Evolutionary conservation across 2,113 vertebrate species (phyloP).

Genomic region (Gavia stellata): DNA sequence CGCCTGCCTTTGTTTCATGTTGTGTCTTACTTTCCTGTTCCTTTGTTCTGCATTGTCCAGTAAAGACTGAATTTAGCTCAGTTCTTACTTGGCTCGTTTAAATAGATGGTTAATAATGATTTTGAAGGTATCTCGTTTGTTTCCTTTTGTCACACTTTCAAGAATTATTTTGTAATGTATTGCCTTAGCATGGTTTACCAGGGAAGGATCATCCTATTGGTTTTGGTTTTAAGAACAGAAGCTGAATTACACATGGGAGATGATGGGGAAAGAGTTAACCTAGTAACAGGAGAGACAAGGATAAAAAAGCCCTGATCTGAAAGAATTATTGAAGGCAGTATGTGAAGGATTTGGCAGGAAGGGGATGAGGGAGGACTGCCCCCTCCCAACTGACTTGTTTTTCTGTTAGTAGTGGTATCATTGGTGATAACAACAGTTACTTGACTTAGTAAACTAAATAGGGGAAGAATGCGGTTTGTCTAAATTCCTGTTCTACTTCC

Average conservation of each 20-base stretch:
- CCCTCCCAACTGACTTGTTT: neutral
- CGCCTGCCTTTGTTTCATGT: neutral
- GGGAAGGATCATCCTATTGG: neutral
- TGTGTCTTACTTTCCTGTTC: neutral
- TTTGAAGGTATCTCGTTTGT: neutral
- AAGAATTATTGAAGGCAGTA: neutral
- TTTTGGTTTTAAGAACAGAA: neutral
- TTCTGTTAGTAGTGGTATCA: neutral
- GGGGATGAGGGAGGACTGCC: neutral
- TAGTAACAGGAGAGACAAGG: neutral
- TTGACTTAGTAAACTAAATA: neutral
- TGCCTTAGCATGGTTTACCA: neutral
- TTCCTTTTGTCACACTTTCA: neutral
- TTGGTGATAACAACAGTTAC: neutral
- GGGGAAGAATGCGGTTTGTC: neutral
- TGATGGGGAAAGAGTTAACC: neutral
- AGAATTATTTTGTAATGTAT: neutral
- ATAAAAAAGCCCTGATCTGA: neutral
- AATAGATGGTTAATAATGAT: neutral
- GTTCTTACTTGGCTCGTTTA: neutral
- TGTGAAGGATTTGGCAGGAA: neutral
- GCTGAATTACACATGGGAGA: accelerated
- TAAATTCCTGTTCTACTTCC: neutral
- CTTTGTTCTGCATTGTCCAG: neutral
- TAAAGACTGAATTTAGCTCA: neutral